Percentiles rank a stretch among this genome's conserved stretches.
These are phyloP conservation scores for Anastrepha ludens DNA, from an alignment of 1,140 invertebrate species.

Conservation along the genomic window DNA sequence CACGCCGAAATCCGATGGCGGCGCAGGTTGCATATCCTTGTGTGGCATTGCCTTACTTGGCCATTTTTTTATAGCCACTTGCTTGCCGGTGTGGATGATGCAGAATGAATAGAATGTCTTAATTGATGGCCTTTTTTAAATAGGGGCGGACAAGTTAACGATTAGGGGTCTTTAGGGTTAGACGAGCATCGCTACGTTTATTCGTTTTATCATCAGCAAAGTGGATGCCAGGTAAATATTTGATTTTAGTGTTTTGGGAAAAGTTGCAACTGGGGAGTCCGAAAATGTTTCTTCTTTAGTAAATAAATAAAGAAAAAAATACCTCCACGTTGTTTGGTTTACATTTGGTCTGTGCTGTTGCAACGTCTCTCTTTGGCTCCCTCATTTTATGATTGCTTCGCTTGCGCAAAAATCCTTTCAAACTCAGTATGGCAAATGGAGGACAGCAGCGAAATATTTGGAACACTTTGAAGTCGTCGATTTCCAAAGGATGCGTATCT, in stretches of 20 bases:
- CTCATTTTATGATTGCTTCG: too few relatives aligned
- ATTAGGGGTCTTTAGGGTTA: neutral
- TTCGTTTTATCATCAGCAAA: conserved; percentile 4
- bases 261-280: neutral
- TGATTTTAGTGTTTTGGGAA: conserved; percentile 12
- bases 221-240: neutral
- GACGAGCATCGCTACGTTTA: neutral
- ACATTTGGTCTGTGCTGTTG: too few relatives aligned
- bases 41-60: neutral
- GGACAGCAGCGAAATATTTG: too few relatives aligned
- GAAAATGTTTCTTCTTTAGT: neutral
- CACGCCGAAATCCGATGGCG: conserved; percentile 4
- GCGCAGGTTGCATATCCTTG: neutral
- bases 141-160: conserved; percentile 48
- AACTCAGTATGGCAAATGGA: too few relatives aligned
- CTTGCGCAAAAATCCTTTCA: too few relatives aligned
- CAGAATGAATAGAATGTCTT: neutral
- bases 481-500: too few relatives aligned
- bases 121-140: conserved; percentile 32
- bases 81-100: neutral
- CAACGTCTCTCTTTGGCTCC: too few relatives aligned
- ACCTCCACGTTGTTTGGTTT: neutral
- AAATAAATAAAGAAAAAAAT: neutral
- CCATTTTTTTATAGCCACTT: neutral
- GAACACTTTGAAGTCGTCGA: too few relatives aligned